Conservation (phyloP, 1,140 invertebrate species). For the Saxidomus purpurata region DNA sequence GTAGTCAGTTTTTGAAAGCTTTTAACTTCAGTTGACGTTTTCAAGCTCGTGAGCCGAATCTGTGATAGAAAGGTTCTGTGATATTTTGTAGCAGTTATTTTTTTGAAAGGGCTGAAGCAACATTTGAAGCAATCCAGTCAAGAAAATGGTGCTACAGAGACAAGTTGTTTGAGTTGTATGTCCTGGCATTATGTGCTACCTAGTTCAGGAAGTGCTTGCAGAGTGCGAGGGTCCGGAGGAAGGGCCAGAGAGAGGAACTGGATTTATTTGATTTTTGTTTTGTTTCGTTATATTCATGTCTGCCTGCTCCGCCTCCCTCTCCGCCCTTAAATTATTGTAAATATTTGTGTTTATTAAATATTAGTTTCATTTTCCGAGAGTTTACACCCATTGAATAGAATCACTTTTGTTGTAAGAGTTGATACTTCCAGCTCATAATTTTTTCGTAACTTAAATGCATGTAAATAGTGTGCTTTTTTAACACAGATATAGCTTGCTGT, state of each 20-base stretch:
- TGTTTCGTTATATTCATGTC: not conserved
- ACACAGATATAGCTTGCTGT: not conserved
- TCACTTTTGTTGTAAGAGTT: not conserved
- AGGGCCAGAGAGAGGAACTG: too few species aligned
- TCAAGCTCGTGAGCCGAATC: not conserved
- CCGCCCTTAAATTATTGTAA: not conserved
- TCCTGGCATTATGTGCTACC: conserved; percentile 2
- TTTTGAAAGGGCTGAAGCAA: too few species aligned
- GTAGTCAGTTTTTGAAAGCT: conserved; percentile 7
- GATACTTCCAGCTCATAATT: not conserved
- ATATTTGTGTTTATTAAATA: not conserved
- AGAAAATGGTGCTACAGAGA: too few species aligned
- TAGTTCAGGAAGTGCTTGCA: not conserved
- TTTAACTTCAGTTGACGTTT: not conserved
- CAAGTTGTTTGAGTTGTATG: not conserved
- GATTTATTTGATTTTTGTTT: too few species aligned
- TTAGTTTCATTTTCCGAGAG: not conserved
- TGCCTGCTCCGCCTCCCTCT: not conserved
- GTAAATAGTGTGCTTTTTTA: conserved; percentile 31
- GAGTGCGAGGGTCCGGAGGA: too few species aligned
- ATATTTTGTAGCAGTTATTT: not conserved
- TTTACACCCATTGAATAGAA: not conserved
- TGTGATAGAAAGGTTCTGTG: conserved; percentile 20
- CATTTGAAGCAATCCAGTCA: too few species aligned
- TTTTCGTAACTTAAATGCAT: not conserved